Evolutionary conservation across 2,113 vertebrate genomes (phyloP).

Genomic region (Chaetorhynchus papuensis): DNA sequence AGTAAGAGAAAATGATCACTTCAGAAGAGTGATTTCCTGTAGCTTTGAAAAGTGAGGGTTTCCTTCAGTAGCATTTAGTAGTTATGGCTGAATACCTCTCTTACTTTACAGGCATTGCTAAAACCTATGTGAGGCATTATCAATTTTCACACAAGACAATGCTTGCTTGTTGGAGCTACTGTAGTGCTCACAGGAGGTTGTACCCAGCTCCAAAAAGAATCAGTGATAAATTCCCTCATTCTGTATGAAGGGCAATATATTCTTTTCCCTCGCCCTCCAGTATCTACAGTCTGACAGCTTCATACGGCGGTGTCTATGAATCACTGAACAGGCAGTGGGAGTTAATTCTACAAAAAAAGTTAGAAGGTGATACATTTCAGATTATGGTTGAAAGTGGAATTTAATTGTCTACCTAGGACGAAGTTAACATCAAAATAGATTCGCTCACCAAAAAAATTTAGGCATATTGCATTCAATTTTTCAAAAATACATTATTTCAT

Average conservation of each 20-base stretch:
- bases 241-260: neutral
- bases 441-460: neutral
- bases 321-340: constrained; percentile 11
- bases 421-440: neutral
- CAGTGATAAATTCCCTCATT: neutral
- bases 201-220: neutral
- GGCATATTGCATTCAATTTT: neutral
- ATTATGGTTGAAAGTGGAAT: neutral
- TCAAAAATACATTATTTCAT: neutral
- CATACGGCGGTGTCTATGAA: neutral
- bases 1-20: constrained; percentile 16
- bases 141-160: constrained; percentile 27
- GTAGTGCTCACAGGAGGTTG: neutral
- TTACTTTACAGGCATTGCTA: neutral
- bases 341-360: neutral
- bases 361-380: neutral
- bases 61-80: constrained; percentile 6
- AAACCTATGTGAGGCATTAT: neutral
- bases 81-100: neutral
- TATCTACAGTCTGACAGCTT: neutral
- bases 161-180: neutral
- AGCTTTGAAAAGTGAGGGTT: constrained; percentile 7
- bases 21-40: neutral
- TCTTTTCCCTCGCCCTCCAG: neutral
- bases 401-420: constrained; percentile 8